phyloP scores from a whole-genome alignment of 1,140 invertebrate species.

The Dolichoris vasculosae region DNA sequence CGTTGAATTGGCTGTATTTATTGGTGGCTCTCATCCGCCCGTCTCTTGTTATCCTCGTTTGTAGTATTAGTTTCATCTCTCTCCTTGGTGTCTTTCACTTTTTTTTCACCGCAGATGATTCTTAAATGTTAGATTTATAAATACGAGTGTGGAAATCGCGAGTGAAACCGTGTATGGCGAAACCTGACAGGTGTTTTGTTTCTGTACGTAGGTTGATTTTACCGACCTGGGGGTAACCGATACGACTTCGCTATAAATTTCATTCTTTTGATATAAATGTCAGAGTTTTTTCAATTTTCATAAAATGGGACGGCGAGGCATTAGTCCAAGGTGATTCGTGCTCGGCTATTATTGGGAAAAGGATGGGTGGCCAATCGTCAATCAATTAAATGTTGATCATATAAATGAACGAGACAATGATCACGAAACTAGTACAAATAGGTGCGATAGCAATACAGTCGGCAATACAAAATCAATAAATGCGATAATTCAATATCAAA shows the following conservation, averaged over 20 bases:
- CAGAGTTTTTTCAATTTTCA: background rate
- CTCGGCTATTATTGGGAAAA: background rate
- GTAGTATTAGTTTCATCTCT: background rate
- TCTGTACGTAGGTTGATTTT: background rate
- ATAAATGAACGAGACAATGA: background rate
- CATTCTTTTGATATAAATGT: background rate
- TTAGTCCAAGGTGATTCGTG: background rate
- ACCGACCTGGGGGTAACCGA: background rate
- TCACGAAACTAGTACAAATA: background rate
- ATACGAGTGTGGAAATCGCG: conserved; percentile 3
- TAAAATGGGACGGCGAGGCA: background rate
- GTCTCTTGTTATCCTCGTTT: background rate
- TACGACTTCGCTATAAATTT: background rate
- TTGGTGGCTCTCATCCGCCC: conserved; percentile 2
- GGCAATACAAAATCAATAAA: background rate
- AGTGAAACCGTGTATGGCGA: background rate
- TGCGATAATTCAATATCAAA: background rate
- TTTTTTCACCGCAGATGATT: background rate
- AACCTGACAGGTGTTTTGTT: background rate
- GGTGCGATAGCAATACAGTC: background rate
- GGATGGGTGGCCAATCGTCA: no score
- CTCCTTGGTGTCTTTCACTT: background rate
- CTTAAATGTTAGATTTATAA: background rate
- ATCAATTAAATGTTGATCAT: background rate
- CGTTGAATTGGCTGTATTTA: conserved; percentile 6